Evolutionary conservation across 2,797 vertebrate genomes (phyloP), one percentile per base, ranked within the genome.

Genomic region (Heteromormyrus szaboi): DNA sequence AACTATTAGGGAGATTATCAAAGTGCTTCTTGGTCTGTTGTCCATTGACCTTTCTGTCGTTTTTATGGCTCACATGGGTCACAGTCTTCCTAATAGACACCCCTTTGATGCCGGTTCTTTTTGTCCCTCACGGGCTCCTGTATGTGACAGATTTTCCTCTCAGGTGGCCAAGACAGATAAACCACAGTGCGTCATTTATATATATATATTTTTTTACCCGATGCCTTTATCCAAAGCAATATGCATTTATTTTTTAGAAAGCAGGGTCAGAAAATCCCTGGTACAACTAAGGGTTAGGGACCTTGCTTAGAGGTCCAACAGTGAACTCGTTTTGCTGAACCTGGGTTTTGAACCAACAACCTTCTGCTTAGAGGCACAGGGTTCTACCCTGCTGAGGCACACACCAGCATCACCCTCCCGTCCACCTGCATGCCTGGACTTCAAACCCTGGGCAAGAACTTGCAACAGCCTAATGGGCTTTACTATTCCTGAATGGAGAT

Each of bases 31-130:
- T 88, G 19, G 9, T 92, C 93, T 93, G 94, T 95, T 92, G 92
- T 91, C 90, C 91, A 90, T 90, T 83, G 94, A 94, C 94, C 93
- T 94, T 93, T 93, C 91, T 94, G 89, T 86, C 93, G 93, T 91
- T 93, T 94, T 95, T 95, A 92, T 91, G 88, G 85, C 25, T 53
- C 85, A 86, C 17, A 4, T 59, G 50, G 65, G 29, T 33, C 11
- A 14, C 62, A 11, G 65, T 72, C 65, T 72, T 6, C 29, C 12
- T 6, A 72, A 72, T 72, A 14, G 65, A 72, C 29, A 17, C 12
- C n/a, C 65, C 1, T 33, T 68, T 68, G 62, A 68, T 68, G 25
- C 62, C 14, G 62, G 62, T 76, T 76, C 68, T 37, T 76, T 76
- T 41, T 41, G 68, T 76, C 37, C 33, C 37, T 41, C 68, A 76